These are phyloP conservation scores for Beroe ovata DNA, from an alignment of 37 sponge, comb jelly and placozoan genomes.

Conservation along the genomic window DNA sequence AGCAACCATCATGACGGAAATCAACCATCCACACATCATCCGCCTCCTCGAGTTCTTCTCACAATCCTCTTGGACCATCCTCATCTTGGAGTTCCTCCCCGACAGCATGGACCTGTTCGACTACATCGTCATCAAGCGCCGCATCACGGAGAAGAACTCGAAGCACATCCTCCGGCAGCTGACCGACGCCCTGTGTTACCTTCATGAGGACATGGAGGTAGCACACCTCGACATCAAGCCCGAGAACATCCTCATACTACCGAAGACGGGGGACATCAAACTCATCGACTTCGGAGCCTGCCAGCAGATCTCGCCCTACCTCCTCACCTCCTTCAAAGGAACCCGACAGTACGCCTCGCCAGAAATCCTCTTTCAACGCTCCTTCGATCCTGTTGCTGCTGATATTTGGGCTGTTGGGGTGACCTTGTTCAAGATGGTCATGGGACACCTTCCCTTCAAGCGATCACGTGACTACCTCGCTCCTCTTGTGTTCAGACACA, in stretches of 20 bases:
- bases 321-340: constrained; percentile 36
- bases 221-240: constrained; percentile 61
- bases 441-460: constrained; percentile 62
- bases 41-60: constrained; percentile 11
- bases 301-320: background rate
- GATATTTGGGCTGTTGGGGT: constrained; percentile 64
- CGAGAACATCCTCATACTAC: constrained; percentile 52
- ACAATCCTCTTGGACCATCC: background rate
- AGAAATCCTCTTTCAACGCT: constrained; percentile 13
- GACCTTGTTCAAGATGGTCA: constrained; percentile 40
- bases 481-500: background rate
- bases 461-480: constrained; percentile 32
- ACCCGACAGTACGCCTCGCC: constrained; percentile 61
- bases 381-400: constrained; percentile 45
- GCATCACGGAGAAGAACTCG: constrained; percentile 48
- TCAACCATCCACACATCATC: constrained; percentile 44
- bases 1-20: background rate
- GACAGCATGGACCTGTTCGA: constrained; percentile 56
- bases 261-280: constrained; percentile 13
- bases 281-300: constrained; percentile 63
- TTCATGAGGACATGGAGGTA: constrained; percentile 29
- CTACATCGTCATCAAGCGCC: constrained; percentile 39
- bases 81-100: constrained; percentile 47
- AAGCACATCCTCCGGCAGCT: constrained; percentile 22
- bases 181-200: constrained; percentile 21